Evolutionary conservation across 2,888 invertebrate species (phyloP), one percentile per base, ranked within the genome.

Genomic region (Meloe dianella): DNA sequence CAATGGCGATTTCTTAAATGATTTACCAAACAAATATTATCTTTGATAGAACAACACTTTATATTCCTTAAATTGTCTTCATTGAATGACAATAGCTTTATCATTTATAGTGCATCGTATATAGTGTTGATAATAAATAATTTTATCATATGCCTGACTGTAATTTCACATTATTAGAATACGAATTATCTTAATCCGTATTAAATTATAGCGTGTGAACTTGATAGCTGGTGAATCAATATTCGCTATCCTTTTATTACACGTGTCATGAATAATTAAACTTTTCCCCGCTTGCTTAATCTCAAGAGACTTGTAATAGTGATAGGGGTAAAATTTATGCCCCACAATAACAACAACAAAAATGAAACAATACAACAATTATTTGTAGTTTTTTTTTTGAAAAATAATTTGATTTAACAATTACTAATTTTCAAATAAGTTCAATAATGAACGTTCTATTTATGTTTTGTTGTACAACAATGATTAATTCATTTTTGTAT

Each of bases 161-260:
- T 51, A 51, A 24, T 51, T 51, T 51, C 51, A 24, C 51, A 51
- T 22, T 51, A 51, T 51, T 51, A 51, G 51, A 51, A 51, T 51
- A 51, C 24, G 51, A 51, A 51, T 51, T 51, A 51, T 51, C 51
- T 51, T 51, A 51, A 51, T 51, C 51, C 51, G 51, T 51, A 51
- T 51, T 51, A 51, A 51, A 51, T 51, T 51, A 51, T 51, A 51
- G 51, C 51, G 51, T 51, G 51, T 51, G 51, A 51, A 51, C 51
- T 51, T 51, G 51, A 51, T 51, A 51, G 22, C 24, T 51, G 24
- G 51, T 51, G 51, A 51, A 51, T 51, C 51, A 51, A 51, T 51
- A 51, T 51, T 51, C 51, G 10, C 51, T 51, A 51, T 51, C 51
- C 51, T 51, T 51, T 51, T 51, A 51, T 51, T 51, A 51, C 51